These are phyloP conservation scores for Pluvianellus socialis DNA, from an alignment of 2,113 vertebrate genomes.

Conservation along the genomic window DNA sequence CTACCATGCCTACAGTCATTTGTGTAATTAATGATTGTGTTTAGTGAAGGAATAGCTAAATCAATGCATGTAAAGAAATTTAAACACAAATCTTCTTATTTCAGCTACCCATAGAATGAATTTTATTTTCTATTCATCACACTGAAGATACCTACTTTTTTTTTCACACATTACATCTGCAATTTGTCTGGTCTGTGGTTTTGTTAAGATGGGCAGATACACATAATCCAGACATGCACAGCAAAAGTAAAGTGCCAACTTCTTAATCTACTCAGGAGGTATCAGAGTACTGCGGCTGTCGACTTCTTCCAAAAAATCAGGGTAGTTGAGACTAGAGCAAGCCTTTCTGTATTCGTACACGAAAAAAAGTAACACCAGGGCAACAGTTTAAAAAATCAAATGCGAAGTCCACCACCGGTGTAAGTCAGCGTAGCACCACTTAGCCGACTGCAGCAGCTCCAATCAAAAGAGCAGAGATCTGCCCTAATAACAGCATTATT, in stretches of 20 bases:
- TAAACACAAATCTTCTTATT: neutral
- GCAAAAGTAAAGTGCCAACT: neutral
- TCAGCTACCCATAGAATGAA: neutral
- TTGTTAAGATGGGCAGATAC: neutral
- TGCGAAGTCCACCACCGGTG: neutral
- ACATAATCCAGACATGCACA: neutral
- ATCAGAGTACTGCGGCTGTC: neutral
- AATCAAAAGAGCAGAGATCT: constrained; percentile 12
- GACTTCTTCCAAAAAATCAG: neutral
- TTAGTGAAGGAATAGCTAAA: neutral
- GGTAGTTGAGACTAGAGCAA: neutral
- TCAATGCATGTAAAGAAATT: neutral
- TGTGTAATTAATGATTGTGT: neutral
- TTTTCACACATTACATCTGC: neutral
- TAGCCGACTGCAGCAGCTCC: neutral
- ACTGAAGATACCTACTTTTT: neutral
- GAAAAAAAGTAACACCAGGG: neutral
- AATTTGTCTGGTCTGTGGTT: neutral
- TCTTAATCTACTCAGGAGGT: neutral
- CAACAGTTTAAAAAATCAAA: neutral
- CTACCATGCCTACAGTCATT: constrained; percentile 33
- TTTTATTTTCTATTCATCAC: neutral
- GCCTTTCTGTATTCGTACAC: neutral
- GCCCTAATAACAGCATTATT: constrained; percentile 28
- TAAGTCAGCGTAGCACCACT: neutral